phyloP scores from a whole-genome alignment of 2,113 vertebrate species.

The Echinops telfairi region DNA sequence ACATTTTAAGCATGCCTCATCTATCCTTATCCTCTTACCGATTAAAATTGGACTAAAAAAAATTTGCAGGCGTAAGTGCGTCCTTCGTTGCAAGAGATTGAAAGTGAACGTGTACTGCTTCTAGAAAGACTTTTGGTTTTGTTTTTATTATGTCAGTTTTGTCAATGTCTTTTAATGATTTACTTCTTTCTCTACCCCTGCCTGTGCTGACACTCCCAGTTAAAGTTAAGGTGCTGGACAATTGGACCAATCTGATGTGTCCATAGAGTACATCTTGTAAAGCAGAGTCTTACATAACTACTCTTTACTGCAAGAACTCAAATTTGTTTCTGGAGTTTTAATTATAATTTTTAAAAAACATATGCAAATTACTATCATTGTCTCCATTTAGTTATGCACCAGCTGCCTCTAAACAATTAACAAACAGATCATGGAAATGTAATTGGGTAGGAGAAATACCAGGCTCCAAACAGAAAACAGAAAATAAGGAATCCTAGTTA shows the following conservation, averaged over 20 bases:
- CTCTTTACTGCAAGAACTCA: slow-evolving; percentile 27
- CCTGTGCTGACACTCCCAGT: neutral
- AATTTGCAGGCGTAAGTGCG: neutral
- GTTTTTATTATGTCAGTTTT: slow-evolving; percentile 21
- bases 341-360: slow-evolving; percentile 69
- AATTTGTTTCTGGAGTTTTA: slow-evolving; percentile 68
- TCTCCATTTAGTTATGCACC: slow-evolving; percentile 69
- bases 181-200: neutral
- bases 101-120: neutral
- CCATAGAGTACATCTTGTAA: neutral
- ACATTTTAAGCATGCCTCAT: slow-evolving; percentile 28
- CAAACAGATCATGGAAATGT: slow-evolving; percentile 70
- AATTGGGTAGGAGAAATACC: slow-evolving; percentile 67
- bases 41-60: neutral
- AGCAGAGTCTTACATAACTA: slow-evolving; percentile 52
- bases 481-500: slow-evolving; percentile 65
- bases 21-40: slow-evolving; percentile 24
- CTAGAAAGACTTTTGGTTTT: slow-evolving; percentile 20
- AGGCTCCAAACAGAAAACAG: slow-evolving; percentile 56
- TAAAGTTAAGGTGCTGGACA: neutral
- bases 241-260: neutral
- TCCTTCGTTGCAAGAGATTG: slow-evolving; percentile 60
- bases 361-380: slow-evolving; percentile 73
- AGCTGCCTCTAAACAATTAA: slow-evolving; percentile 74
- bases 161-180: slow-evolving; percentile 39